Evolutionary conservation across 2,888 invertebrate genomes (phyloP).

Genomic region (Sisyra nigra): DNA sequence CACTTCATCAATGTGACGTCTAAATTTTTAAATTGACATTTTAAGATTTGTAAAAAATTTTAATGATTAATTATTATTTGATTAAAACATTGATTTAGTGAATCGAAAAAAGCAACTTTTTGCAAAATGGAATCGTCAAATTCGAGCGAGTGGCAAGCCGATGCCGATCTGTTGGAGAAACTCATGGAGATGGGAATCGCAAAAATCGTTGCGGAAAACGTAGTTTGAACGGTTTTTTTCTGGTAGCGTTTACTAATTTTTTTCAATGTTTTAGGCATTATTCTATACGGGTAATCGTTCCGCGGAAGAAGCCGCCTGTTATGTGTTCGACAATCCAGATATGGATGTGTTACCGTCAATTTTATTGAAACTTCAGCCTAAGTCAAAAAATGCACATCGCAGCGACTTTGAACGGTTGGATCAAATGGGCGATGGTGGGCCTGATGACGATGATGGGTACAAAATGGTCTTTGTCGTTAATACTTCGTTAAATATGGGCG

Average conservation of each 20-base stretch:
- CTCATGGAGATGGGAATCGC: constrained; percentile 29
- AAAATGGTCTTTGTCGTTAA: constrained; percentile 52
- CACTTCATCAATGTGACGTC: no score
- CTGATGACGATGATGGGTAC: constrained; percentile 23
- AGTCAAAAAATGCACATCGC: constrained; percentile 9
- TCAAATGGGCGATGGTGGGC: constrained; percentile 17
- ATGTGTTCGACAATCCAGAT: constrained; percentile 33
- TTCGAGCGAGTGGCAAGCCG: constrained; percentile 20
- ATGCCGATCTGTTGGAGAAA: constrained; percentile 23
- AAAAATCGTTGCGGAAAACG: constrained; percentile 26
- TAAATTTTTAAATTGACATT: no score
- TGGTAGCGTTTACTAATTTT: neutral
- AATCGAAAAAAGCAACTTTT: neutral
- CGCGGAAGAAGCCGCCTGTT: constrained; percentile 34
- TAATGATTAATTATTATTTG: no score
- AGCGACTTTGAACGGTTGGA: constrained; percentile 13
- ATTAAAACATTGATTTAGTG: no score
- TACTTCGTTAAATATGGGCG: constrained; percentile 38
- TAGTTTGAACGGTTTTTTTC: constrained; percentile 13
- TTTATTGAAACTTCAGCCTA: constrained; percentile 10
- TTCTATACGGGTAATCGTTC: constrained; percentile 37
- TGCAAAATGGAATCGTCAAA: constrained; percentile 21
- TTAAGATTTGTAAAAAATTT: no score
- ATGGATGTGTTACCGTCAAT: constrained; percentile 15
- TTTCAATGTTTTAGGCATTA: constrained; percentile 25